Conservation (phyloP, 2,888 invertebrate species). For the Matsumyia berberina region DNA sequence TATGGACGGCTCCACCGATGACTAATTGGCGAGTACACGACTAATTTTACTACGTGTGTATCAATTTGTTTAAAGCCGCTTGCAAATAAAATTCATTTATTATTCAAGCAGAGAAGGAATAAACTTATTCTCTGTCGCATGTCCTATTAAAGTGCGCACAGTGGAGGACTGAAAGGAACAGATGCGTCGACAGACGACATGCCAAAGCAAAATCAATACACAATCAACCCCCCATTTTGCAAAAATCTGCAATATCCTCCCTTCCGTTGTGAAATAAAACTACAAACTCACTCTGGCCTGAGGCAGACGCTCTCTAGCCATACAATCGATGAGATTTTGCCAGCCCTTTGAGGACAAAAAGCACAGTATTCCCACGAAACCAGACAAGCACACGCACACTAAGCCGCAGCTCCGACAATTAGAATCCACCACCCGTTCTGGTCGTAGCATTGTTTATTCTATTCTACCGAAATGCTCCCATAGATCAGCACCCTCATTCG, state of each 20-base stretch:
- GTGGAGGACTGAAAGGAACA: no score
- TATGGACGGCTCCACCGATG: constrained; percentile 21
- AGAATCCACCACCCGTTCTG: constrained; percentile 36
- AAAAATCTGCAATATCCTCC: no score
- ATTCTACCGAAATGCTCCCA: constrained; percentile 49
- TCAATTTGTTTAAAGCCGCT: not conserved
- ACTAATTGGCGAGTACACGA: constrained; percentile 47
- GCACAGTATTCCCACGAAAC: constrained; percentile 16
- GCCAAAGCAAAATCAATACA: no score
- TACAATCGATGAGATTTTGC: not conserved
- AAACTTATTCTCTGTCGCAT: no score
- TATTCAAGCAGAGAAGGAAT: not conserved
- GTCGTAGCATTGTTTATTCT: constrained; percentile 37
- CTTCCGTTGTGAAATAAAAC: no score
- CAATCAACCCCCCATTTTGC: no score
- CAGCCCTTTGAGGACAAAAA: constrained; percentile 5
- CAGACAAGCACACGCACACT: constrained; percentile 8
- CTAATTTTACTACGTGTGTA: constrained; percentile 26
- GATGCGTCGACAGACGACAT: no score
- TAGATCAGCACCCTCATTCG: constrained; percentile 66
- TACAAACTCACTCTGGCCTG: not conserved
- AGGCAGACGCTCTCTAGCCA: not conserved
- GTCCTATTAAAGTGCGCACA: no score
- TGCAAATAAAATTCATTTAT: not conserved
- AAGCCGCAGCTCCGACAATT: not conserved